Conservation (phyloP, 2,797 vertebrate genomes). For the Aulostomus chinensis region DNA sequence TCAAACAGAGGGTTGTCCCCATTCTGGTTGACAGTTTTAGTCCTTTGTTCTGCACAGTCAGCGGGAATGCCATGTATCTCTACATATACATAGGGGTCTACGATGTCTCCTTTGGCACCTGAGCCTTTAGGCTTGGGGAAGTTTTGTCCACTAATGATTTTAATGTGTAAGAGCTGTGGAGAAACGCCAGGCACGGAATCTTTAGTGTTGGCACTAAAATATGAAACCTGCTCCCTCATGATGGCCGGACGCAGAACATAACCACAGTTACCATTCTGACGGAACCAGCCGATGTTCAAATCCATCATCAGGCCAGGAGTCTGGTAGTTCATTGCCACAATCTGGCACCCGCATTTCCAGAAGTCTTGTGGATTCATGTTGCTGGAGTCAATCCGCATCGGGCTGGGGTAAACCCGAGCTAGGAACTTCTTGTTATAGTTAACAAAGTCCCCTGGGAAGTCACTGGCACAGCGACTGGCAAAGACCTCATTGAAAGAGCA, state of each 20-base stretch:
- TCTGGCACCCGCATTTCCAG: constrained; percentile 99
- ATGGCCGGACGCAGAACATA: constrained; percentile 95
- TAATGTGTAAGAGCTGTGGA: constrained; percentile 96
- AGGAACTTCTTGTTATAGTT: constrained; percentile 99
- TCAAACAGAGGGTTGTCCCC: constrained; percentile 97
- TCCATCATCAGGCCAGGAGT: constrained; percentile 99
- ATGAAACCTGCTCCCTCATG: constrained; percentile 97
- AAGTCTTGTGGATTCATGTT: constrained; percentile 99
- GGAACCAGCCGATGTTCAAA: constrained; percentile 97
- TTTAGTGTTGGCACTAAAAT: constrained; percentile 98
- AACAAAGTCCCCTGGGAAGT: constrained; percentile 95
- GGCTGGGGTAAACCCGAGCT: constrained; percentile 93
- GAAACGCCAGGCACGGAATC: constrained; percentile 97
- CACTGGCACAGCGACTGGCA: constrained; percentile 90
- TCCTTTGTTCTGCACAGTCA: constrained; percentile 96
- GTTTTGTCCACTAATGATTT: constrained; percentile 98
- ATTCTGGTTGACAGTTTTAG: constrained; percentile 95
- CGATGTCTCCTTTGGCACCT: constrained; percentile 96
- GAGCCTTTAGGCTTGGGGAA: constrained; percentile 99
- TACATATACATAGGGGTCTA: constrained; percentile 96
- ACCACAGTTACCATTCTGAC: constrained; percentile 96
- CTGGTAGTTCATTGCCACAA: constrained; percentile 99
- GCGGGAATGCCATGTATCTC: constrained; percentile 98
- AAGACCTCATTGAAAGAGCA: constrained; percentile 98
- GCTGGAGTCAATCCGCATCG: constrained; percentile 98